Base-by-base conservation (phyloP, 2,797 vertebrate genomes). In the Triplophysa yarkandensis region DNA sequence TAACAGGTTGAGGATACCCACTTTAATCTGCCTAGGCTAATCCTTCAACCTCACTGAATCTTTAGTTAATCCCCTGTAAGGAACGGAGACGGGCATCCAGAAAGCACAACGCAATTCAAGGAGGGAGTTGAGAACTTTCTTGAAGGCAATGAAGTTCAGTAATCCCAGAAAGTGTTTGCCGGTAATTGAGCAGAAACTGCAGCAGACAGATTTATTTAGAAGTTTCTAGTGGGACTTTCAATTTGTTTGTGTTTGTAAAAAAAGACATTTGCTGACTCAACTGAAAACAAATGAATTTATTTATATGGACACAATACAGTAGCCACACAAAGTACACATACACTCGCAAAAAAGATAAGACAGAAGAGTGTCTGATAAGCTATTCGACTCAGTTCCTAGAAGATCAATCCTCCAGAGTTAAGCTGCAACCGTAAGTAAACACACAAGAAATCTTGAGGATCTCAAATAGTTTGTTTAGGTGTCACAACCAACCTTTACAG, bases 1-100 rank as follows among this genome's bases (percentile, higher is more conserved):
- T 93, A 93, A 73, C 71, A 88, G 84, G 86, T 87, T 86, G 83
- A 85, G 87, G 84, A 86, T 83, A 86, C 85, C 84, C 85, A 87
- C 88, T 89, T 89, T 91, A 93, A 93, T 92, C 91, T 83, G 77
- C 80, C 21, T 61, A 66, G 80, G 82, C 74, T 93, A 91, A 94
- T 93, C 91, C 88, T 83, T 80, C 63, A 19, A 75, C 81, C 81
- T 79, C 52, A 65, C 27, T 54, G 57, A 79, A 86, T 88, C 89
- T 84, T 85, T 74, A 79, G 64, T 66, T 86, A 89, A 87, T 88
- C 81, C 85, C 58, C 64, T 80, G 83, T 55, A 82, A 82, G 71
- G 73, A 76, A 74, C 27, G 14, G 41, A 74, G 81, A 71, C 1
- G 19, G 77, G 50, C 79, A 84, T 87, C 84, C 74, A 70, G 41